Percentiles rank a stretch among this genome's conserved stretches.
Evolutionary conservation across 2,888 invertebrate genomes (phyloP).

Genomic region (Hermodice carunculata): DNA sequence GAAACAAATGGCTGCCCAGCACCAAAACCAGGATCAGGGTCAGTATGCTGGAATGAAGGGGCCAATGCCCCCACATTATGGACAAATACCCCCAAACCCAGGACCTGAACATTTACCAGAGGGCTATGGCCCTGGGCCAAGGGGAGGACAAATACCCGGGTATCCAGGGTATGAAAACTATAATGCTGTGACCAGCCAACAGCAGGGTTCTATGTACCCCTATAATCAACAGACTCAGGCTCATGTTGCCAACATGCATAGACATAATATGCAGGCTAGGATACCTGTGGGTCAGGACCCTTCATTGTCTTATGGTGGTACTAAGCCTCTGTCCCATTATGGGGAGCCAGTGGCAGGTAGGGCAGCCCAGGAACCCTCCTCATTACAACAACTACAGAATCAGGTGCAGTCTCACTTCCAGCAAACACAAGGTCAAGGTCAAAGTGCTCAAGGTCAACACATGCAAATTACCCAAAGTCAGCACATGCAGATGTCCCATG

Average conservation of each 20-base stretch:
- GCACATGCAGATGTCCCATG: slow-evolving; percentile 71
- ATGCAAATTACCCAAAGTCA: slow-evolving; percentile 89
- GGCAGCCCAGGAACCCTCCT: slow-evolving; percentile 43
- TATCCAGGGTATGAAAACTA: too few species aligned
- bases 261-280: too few species aligned
- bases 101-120: too few species aligned
- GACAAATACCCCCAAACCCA: too few species aligned
- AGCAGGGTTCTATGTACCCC: too few species aligned
- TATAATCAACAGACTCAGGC: too few species aligned
- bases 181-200: too few species aligned
- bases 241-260: too few species aligned
- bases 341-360: slow-evolving; percentile 40
- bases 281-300: slow-evolving; percentile 10
- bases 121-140: too few species aligned
- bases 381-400: slow-evolving; percentile 63
- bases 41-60: slow-evolving; percentile 12
- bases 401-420: slow-evolving; percentile 78
- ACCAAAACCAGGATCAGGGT: slow-evolving; percentile 78
- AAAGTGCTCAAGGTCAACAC: slow-evolving; percentile 71
- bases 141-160: too few species aligned
- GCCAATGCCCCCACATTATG: slow-evolving; percentile 7
- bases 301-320: slow-evolving; percentile 51
- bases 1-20: slow-evolving; percentile 97
- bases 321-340: slow-evolving; percentile 66
- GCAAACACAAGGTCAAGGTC: slow-evolving; percentile 74